phyloP scores from a whole-genome alignment of 2,113 vertebrate species.

The Agelaius phoeniceus region DNA sequence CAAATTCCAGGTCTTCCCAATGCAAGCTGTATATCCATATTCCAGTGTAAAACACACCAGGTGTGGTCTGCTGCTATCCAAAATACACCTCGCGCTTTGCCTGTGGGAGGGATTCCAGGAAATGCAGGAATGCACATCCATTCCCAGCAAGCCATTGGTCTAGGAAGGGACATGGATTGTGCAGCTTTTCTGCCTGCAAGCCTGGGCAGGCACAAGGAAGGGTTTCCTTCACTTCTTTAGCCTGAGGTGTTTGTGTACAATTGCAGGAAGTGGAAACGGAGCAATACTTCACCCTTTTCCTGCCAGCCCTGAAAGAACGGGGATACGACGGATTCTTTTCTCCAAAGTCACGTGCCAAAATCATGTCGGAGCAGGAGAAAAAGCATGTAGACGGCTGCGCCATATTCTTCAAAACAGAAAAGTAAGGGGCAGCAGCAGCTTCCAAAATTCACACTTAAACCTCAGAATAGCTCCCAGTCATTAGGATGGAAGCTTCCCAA shows the following conservation, averaged over 20 bases:
- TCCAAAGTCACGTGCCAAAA: slow-evolving; percentile 99
- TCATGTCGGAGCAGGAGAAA: slow-evolving; percentile 96
- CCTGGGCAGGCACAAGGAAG: neutral
- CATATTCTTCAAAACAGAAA: slow-evolving; percentile 97
- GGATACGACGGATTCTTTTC: slow-evolving; percentile 98
- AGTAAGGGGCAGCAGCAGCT: slow-evolving; percentile 75
- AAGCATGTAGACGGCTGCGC: slow-evolving; percentile 99
- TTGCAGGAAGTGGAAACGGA: slow-evolving; percentile 98
- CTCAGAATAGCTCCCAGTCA: neutral
- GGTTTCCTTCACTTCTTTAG: neutral
- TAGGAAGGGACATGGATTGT: neutral
- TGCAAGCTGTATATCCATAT: accelerated
- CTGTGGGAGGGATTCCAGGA: neutral
- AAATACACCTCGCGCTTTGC: neutral
- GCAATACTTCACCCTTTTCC: slow-evolving; percentile 97
- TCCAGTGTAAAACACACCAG: neutral
- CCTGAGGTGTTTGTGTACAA: slow-evolving; percentile 6
- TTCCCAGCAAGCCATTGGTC: neutral
- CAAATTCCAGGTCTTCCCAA: neutral
- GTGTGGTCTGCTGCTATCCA: neutral
- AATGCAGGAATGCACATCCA: neutral
- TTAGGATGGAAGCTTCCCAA: neutral
- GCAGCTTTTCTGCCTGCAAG: neutral
- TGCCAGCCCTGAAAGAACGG: slow-evolving; percentile 93
- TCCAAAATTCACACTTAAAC: neutral